Evolutionary conservation across 2,113 vertebrate species (phyloP).

Genomic region (Melospiza melodia): DNA sequence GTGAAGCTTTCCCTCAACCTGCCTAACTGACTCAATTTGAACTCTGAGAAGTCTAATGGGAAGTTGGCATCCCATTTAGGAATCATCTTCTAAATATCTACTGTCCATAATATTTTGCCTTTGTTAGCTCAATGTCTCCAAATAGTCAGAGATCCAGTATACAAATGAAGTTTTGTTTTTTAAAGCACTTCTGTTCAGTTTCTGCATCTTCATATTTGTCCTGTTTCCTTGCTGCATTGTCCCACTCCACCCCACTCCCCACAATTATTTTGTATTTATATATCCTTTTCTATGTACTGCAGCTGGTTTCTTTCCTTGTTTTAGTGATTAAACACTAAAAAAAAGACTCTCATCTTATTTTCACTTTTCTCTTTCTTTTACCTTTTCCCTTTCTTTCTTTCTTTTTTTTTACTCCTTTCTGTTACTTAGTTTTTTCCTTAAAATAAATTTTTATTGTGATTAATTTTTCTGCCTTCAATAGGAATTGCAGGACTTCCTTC

Average conservation of each 20-base stretch:
- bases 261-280: background rate
- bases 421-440: background rate
- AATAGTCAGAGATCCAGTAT: background rate
- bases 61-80: background rate
- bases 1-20: background rate
- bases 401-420: background rate
- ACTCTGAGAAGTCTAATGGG: background rate
- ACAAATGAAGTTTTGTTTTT: background rate
- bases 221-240: background rate
- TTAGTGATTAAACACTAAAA: background rate
- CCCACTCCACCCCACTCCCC: accelerated
- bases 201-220: background rate
- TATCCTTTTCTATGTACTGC: background rate
- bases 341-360: background rate
- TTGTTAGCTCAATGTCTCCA: background rate
- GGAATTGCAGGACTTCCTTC: background rate
- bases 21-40: background rate
- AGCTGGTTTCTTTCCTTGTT: background rate
- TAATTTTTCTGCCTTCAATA: background rate
- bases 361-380: background rate
- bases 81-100: background rate
- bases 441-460: background rate
- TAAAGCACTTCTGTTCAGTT: background rate
- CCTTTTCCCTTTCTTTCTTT: background rate
- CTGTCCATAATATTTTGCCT: background rate